Percentiles rank a stretch among this genome's conserved stretches.
phyloP scores from a whole-genome alignment of 2,113 vertebrate species.

The Heterotis niloticus region DNA sequence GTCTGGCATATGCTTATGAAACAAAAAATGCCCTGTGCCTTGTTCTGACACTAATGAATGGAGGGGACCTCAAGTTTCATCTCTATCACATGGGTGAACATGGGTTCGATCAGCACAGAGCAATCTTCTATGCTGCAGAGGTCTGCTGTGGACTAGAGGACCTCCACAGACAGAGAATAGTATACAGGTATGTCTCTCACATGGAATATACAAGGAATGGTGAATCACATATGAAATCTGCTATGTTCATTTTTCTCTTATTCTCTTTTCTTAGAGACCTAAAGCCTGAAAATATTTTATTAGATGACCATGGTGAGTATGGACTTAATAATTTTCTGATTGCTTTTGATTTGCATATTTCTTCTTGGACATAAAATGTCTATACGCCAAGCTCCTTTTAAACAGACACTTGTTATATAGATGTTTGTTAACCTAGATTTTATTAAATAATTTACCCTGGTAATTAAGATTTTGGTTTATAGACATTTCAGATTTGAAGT shows the following conservation, averaged over 20 bases:
- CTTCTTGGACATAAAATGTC: no score
- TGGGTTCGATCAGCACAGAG: constrained; percentile 82
- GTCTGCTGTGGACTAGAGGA: constrained; percentile 93
- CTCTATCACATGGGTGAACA: constrained; percentile 98
- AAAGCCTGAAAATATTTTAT: constrained; percentile 90
- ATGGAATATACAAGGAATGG: neutral
- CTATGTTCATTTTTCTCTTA: neutral
- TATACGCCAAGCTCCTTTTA: no score
- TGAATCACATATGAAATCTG: neutral
- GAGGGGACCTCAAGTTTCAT: constrained; percentile 96
- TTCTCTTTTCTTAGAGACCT: constrained; percentile 71
- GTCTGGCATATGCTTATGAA: constrained; percentile 93
- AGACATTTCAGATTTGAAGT: no score
- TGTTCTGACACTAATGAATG: constrained; percentile 96
- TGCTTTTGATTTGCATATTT: no score
- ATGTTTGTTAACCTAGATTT: no score
- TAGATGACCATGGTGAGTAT: constrained; percentile 81
- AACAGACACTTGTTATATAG: no score
- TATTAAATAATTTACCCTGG: no score
- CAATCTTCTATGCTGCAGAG: constrained; percentile 87
- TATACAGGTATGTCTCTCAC: constrained; percentile 75
- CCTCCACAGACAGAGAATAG: constrained; percentile 85
- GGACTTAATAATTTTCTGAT: no score
- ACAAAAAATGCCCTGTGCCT: constrained; percentile 94
- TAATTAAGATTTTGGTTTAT: no score